Evolutionary conservation across 2,797 vertebrate genomes (phyloP), one percentile per base, ranked within the genome.

Genomic region (Aplochiton taeniatus): DNA sequence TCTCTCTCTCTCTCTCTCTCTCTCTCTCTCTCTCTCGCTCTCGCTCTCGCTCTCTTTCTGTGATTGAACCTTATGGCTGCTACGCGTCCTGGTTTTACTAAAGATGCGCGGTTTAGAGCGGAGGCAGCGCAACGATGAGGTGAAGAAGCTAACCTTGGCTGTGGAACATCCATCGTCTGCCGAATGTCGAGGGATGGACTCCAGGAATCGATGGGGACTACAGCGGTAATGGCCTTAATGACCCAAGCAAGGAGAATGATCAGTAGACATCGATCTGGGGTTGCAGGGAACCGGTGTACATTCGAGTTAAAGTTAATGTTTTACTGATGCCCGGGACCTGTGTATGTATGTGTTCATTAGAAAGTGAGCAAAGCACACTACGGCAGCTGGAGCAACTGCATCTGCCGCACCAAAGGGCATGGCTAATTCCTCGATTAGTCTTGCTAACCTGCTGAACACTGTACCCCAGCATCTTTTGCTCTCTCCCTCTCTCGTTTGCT

Each of bases 171-270:
- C 18, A 9, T 51, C 4, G 20, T 72, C 74, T 69, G 62, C 68
- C 8, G 63, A 61, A 74, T 68, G 63, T 59, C 68, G 41, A 44
- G 53, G 63, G 58, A 75, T 53, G 75, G 43, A 50, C 68, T 68
- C 52, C 47, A 4, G 60, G 61, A 75, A 84, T 83, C 68, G 58
- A 86, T 83, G 75, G 63, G 72, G 74, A 75, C 71, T 69, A 56
- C 70, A 57, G 60, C n/a, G 54, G 68, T 82, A 83, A 87, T 75
- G 76, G 68, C 75, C 74, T 65, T 75, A 81, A 85, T 82, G 66
- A 73, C 58, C 61, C 20, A 65, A 61, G 70, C 68, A 75, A 58
- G 73, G 72, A 67, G 46, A 59, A 52, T 56, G 65, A 86, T 83
- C 77, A 78, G 68, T 55, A 67, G 51, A 51, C 55, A 86, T 87